Percentiles rank a stretch among this genome's conserved stretches.
These are phyloP conservation scores for Gymnogyps californianus DNA, from an alignment of 2,113 vertebrate species.

Conservation along the genomic window DNA sequence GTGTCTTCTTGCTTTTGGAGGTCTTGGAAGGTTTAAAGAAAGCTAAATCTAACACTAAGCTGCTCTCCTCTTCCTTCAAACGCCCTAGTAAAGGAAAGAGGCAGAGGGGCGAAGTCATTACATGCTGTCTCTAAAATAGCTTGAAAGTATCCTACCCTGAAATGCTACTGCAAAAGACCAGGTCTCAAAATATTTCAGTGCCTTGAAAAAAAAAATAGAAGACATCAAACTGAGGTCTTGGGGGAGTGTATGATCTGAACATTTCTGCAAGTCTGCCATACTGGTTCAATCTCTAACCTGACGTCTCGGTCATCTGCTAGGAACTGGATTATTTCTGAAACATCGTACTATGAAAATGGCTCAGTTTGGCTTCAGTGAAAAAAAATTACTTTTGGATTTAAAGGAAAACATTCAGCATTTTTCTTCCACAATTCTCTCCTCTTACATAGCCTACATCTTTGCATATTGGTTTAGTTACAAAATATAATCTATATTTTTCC, in stretches of 20 bases:
- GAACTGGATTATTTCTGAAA: background rate
- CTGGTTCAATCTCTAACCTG: background rate
- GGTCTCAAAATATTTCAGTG: background rate
- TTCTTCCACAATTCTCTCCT: background rate
- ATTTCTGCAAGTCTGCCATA: background rate
- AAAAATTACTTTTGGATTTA: background rate
- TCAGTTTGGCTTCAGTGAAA: background rate
- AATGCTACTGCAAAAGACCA: background rate
- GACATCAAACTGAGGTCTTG: background rate
- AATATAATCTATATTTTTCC: background rate
- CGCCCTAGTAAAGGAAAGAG: background rate
- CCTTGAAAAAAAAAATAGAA: background rate
- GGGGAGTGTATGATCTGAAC: background rate
- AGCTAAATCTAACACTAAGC: background rate
- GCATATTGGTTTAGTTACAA: background rate
- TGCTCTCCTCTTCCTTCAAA: background rate
- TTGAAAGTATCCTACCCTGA: background rate
- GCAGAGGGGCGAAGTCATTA: background rate
- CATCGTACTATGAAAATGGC: accelerated
- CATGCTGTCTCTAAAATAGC: background rate
- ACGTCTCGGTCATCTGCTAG: background rate
- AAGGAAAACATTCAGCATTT: background rate
- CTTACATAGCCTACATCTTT: background rate
- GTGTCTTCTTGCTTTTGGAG: background rate
- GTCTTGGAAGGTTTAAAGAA: background rate